A percentile compares a stretch with the other conserved stretches of the same genome.
phyloP scores from a whole-genome alignment of 2,888 invertebrate genomes.

The Geophilus truncorum region DNA sequence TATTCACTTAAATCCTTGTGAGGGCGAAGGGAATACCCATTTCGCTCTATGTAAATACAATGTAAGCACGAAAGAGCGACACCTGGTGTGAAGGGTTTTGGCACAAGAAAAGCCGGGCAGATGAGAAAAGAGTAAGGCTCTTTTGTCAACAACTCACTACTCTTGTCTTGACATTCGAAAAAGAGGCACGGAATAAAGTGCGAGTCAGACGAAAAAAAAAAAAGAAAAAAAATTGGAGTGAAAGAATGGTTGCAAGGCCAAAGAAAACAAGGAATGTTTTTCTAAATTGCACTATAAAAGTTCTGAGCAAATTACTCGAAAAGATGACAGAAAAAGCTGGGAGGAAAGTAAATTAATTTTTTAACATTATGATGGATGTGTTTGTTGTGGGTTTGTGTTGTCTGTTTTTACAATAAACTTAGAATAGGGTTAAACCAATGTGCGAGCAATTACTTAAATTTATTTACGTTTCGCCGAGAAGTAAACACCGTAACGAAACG shows the following conservation, averaged over 20 bases:
- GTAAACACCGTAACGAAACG: not conserved
- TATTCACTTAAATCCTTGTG: not conserved
- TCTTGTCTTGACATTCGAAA: not conserved
- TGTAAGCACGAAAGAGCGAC: not conserved
- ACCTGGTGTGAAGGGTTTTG: not conserved
- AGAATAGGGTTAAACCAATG: not conserved
- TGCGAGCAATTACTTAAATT: not conserved
- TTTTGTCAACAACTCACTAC: slow-evolving; percentile 8
- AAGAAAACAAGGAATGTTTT: slow-evolving; percentile 16
- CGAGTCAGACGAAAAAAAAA: not conserved
- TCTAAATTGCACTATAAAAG: slow-evolving; percentile 5
- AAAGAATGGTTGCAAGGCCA: not conserved
- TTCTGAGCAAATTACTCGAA: not conserved
- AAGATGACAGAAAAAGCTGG: not conserved
- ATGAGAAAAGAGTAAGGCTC: not conserved
- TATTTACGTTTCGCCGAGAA: not conserved
- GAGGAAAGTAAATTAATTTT: slow-evolving; percentile 1
- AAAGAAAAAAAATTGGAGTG: not conserved
- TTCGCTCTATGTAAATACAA: not conserved
- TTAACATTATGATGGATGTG: not conserved
- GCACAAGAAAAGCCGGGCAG: not conserved
- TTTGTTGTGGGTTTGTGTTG: not conserved
- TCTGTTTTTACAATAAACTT: not conserved
- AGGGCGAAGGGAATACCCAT: not conserved
- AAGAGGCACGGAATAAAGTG: not conserved